Percentiles rank a stretch among this genome's conserved stretches.
phyloP scores from a whole-genome alignment of 2,888 invertebrate species.

The Notocelia uddmanniana region DNA sequence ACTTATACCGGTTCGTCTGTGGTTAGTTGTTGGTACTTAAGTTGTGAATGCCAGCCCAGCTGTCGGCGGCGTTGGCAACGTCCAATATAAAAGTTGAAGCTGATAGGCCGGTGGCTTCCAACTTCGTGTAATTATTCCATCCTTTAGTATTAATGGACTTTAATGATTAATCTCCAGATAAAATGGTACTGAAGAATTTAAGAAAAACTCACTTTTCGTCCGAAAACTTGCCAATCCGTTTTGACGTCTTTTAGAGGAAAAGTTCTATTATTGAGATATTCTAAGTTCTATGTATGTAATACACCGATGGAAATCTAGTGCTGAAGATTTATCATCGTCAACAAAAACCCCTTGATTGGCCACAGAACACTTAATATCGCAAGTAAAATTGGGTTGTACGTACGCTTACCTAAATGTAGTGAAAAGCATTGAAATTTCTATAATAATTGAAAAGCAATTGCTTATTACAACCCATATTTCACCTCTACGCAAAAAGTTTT shows the following conservation, averaged over 20 bases:
- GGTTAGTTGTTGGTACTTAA: background rate
- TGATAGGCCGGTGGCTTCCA: conserved; percentile 13
- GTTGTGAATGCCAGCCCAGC: conserved; percentile 2
- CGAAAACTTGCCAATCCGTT: background rate
- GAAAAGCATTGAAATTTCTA: background rate
- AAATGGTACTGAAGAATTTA: conserved; percentile 6
- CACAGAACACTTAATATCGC: background rate
- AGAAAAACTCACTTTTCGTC: background rate
- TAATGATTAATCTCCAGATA: conserved; percentile 34
- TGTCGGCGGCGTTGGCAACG: conserved; percentile 11
- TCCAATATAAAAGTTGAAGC: conserved; percentile 38
- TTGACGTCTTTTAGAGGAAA: too few species aligned
- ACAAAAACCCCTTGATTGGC: background rate
- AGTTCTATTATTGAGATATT: too few species aligned
- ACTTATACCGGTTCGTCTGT: background rate
- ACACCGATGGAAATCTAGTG: background rate
- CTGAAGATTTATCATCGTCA: background rate
- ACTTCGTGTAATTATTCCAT: conserved; percentile 30
- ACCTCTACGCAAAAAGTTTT: background rate
- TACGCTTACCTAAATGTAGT: background rate
- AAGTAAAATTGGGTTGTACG: background rate
- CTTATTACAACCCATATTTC: background rate
- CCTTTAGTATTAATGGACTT: conserved; percentile 36
- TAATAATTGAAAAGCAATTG: background rate
- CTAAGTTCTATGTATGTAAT: too few species aligned